A percentile compares a stretch with the other conserved stretches of the same genome.
Evolutionary conservation across 2,797 vertebrate species (phyloP).

Genomic region (Chrosomus eos): DNA sequence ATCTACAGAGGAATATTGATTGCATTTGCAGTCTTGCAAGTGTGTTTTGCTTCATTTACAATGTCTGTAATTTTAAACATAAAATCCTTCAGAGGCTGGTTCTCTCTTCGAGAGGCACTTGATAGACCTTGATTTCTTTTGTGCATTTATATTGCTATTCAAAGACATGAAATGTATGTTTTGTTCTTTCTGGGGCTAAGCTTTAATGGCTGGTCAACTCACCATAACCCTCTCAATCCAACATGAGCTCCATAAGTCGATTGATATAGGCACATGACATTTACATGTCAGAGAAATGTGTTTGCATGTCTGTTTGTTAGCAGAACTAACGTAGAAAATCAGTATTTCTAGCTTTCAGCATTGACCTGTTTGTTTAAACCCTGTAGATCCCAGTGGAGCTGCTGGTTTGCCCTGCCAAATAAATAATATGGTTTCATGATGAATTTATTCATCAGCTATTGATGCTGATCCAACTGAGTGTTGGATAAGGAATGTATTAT

Average conservation of each 20-base stretch:
- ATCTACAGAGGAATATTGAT: neutral
- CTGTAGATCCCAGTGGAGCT: neutral
- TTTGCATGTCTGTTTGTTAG: neutral
- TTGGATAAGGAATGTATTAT: neutral
- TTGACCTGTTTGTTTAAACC: neutral
- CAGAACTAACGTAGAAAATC: neutral
- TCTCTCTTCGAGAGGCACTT: neutral
- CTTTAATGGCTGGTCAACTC: neutral
- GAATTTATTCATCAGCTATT: neutral
- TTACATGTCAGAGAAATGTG: neutral
- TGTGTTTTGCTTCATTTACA: neutral
- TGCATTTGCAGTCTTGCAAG: neutral
- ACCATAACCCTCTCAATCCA: neutral
- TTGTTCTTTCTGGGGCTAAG: neutral
- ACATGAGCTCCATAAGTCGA: neutral
- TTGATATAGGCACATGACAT: neutral
- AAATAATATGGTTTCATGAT: neutral
- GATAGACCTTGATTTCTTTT: neutral
- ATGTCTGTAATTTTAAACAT: neutral
- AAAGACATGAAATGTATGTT: neutral
- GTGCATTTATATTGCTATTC: neutral
- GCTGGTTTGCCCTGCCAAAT: constrained; percentile 12
- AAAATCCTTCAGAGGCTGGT: neutral
- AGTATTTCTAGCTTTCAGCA: neutral
- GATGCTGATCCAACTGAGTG: neutral